Percentiles rank a stretch among this genome's conserved stretches.
Evolutionary conservation across 2,113 vertebrate genomes (phyloP).

Genomic region (Lamprologus speciosus): DNA sequence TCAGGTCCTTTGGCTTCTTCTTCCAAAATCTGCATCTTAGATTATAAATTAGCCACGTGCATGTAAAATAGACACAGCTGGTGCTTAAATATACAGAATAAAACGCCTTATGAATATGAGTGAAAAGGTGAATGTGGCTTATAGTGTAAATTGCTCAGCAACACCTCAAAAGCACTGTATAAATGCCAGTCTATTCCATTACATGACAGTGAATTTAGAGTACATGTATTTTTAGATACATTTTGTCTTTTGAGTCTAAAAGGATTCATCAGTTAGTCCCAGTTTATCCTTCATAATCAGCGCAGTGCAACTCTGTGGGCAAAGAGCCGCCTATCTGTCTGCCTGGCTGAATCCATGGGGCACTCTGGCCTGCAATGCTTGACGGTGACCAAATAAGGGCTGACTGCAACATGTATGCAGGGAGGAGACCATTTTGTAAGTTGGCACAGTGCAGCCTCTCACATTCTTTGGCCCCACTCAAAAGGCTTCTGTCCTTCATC

Average conservation of each 20-base stretch:
- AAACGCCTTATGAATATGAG: background rate
- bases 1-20: background rate
- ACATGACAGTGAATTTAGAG: background rate
- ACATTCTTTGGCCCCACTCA: conserved; percentile 49
- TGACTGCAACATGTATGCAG: conserved; percentile 41
- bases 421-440: conserved; percentile 45
- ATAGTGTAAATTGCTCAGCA: background rate
- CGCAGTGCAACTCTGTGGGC: conserved; percentile 20
- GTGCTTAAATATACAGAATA: background rate
- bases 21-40: background rate
- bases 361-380: conserved; percentile 13
- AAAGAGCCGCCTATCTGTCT: conserved; percentile 38
- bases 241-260: conserved; percentile 1
- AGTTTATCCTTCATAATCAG: conserved; percentile 37
- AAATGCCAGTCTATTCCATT: background rate
- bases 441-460: conserved; percentile 51
- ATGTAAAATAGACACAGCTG: background rate
- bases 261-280: background rate
- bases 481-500: conserved; percentile 53
- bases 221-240: conserved; percentile 45
- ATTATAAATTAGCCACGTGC: background rate
- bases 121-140: background rate
- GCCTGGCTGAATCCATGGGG: conserved; percentile 30
- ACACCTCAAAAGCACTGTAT: background rate
- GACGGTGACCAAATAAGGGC: conserved; percentile 67